phyloP scores from a whole-genome alignment of 2,797 vertebrate species.

The Ciconia nigra region DNA sequence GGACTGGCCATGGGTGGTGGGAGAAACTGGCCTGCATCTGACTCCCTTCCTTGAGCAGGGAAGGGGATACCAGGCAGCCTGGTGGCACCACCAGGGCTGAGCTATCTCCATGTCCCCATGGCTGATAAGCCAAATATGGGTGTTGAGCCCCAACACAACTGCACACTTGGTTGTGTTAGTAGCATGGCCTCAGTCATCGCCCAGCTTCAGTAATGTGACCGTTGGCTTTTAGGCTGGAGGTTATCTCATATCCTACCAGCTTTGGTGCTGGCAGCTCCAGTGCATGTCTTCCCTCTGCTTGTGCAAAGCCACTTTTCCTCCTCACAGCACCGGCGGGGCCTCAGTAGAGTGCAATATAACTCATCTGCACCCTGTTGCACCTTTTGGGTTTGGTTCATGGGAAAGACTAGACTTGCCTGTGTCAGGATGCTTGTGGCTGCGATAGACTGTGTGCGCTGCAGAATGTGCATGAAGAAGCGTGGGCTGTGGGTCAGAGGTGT shows the following conservation, averaged over 20 bases:
- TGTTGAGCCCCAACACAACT: neutral
- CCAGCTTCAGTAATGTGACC: neutral
- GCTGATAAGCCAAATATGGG: neutral
- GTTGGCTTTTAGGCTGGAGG: neutral
- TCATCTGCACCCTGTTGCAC: neutral
- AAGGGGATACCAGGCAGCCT: neutral
- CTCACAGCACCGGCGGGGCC: neutral
- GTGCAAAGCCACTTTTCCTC: neutral
- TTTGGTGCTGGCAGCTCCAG: neutral
- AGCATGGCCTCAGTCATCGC: rapidly evolving
- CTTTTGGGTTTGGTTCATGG: neutral
- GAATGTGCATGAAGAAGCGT: neutral
- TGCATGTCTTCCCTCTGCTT: neutral
- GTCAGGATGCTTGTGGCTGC: neutral
- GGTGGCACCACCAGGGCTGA: neutral
- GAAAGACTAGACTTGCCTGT: neutral
- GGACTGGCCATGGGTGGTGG: neutral
- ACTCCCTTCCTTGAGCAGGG: neutral
- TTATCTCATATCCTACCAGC: neutral
- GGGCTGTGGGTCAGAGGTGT: neutral
- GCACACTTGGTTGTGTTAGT: neutral
- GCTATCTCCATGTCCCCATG: neutral
- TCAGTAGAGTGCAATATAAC: neutral
- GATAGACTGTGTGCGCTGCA: rapidly evolving
- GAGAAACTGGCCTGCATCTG: neutral